Base-by-base conservation (phyloP, 2,797 vertebrate species). In the Xenopus petersii region DNA sequence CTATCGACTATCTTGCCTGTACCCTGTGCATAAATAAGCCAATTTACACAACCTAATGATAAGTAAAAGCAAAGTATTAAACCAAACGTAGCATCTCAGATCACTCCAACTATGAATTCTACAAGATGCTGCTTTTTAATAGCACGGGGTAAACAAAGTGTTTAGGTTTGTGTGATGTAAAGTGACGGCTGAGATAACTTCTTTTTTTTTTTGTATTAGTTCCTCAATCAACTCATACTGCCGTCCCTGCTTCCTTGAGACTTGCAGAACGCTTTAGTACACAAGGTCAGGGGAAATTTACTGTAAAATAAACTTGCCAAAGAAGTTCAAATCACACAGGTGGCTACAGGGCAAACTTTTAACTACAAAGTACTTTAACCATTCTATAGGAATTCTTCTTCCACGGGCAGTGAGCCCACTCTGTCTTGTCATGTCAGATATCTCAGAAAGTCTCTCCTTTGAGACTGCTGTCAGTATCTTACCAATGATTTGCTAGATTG, bases 171-270 rank as follows among this genome's bases (percentile, higher is more conserved):
- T 47, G 48, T 21, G 9, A 64, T 21, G 3, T 69, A 75, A 74
- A 62, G 33, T 47, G 67, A 69, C 26, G 60, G 51, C 51, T 13
- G 51, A 21, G 26, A 61, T 64, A 46, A 70, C 47, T 70, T 70
- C 30, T 69, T 75, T 74, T 10, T 55, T 36, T 21, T 30, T 30
- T 30, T 30, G 2, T 15, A 56, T 9, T 51, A 48, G 42, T 15
- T 24, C 67, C 17, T 54, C 54, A 70, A 75, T 70, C 55, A 56
- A 62, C 67, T 75, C 48, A 46, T 56, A 46, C 13, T n/a, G 46
- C 26, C 11, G 4, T 4, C 54, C 17, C 49, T 60, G 58, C n/a
- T 13, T 11, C 24, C 13, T 10, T 60, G 21, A 60, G 58, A 5
- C 47, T 8, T 15, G 15, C 5, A 54, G 26, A 46, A 49, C 54